Evolutionary conservation across 1,140 invertebrate genomes (phyloP), one percentile per base, ranked within the genome.

Genomic region (Eumaeus atala): DNA sequence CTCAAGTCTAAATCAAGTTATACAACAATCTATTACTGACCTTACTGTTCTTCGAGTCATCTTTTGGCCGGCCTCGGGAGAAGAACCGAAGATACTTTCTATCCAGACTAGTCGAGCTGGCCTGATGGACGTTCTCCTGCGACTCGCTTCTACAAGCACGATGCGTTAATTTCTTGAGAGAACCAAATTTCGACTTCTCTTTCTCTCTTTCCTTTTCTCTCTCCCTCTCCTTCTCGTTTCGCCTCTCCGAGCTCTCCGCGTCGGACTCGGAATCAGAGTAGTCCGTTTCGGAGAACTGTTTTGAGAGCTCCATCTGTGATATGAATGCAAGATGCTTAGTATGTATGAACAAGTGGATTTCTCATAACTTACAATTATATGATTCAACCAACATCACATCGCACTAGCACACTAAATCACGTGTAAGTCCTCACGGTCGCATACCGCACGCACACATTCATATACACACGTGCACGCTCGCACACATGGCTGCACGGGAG

Each of bases 221-320:
- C 7, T 75, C 72, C 21, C 48, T 56, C 5, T 70, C 67, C 37
- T 66, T 64, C 35, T 68, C 66, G 67, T 77, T 61, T 68, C 78
- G 54, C 42, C 56, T 62, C 12, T 77, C 74, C 0, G 66, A 59
- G 51, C 53, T 59, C 47, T 79, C 80, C 9, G 48, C 62, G 21
- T 84, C 78, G 1, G 81, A 82, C 21, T 82, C 93, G 0, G 88
- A 87, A 40, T 93, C 92, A 0, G 92, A 93, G 59, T 94, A 94
- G 61, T 95, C 95, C 0, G 93, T 94, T 85, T 95, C 93, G 50
- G 93, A 96, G 73, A 93, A 96, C 52, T 95, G 90, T 56, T 89
- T 67, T 58, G 85, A 67, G 11, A 78, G 55, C 51, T 87, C 86
- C 59, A 59, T 56, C 76, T 79, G 64, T 14, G 35, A 62, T 50